A percentile compares a stretch with the other conserved stretches of the same genome.
phyloP scores from a whole-genome alignment of 1,140 invertebrate species.

The Drosophila sp. region DNA sequence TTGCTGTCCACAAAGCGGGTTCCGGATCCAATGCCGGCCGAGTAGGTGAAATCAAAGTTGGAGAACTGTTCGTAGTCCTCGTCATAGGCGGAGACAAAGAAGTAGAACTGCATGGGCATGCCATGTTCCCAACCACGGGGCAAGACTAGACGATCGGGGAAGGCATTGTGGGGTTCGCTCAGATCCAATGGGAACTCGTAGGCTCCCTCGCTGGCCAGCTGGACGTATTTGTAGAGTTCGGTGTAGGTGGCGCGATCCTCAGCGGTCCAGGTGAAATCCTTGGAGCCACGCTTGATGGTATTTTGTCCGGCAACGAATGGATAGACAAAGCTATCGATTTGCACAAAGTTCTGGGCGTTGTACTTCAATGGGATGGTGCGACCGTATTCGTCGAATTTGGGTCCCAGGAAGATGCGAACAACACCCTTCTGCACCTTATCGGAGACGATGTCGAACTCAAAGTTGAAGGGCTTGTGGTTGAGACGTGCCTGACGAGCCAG shows the following conservation, averaged over 20 bases:
- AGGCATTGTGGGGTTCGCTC: constrained; percentile 86
- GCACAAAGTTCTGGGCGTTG: constrained; percentile 88
- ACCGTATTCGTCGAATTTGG: constrained; percentile 86
- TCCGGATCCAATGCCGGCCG: constrained; percentile 70
- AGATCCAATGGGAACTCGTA: constrained; percentile 85
- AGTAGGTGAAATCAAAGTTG: constrained; percentile 66
- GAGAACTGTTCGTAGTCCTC: constrained; percentile 74
- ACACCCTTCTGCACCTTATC: constrained; percentile 85
- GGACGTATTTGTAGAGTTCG: constrained; percentile 86
- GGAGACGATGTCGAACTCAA: constrained; percentile 85
- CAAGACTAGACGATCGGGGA: constrained; percentile 87
- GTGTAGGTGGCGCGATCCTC: constrained; percentile 88
- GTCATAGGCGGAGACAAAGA: constrained; percentile 84
- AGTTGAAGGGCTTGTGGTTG: constrained; percentile 89
- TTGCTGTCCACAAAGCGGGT: constrained; percentile 71
- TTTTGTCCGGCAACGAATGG: constrained; percentile 88
- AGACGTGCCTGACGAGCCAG: constrained; percentile 85
- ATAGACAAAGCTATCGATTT: constrained; percentile 89
- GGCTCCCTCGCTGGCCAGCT: constrained; percentile 85
- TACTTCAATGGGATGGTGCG: constrained; percentile 86
- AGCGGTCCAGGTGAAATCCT: constrained; percentile 87
- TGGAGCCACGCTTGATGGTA: constrained; percentile 88
- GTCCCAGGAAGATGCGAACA: constrained; percentile 87
- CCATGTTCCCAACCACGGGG: constrained; percentile 87
- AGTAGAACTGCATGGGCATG: constrained; percentile 87